Evolutionary conservation across 2,888 invertebrate genomes (phyloP), one percentile per base, ranked within the genome.

Genomic region (Lepetodrilus schrolli): DNA sequence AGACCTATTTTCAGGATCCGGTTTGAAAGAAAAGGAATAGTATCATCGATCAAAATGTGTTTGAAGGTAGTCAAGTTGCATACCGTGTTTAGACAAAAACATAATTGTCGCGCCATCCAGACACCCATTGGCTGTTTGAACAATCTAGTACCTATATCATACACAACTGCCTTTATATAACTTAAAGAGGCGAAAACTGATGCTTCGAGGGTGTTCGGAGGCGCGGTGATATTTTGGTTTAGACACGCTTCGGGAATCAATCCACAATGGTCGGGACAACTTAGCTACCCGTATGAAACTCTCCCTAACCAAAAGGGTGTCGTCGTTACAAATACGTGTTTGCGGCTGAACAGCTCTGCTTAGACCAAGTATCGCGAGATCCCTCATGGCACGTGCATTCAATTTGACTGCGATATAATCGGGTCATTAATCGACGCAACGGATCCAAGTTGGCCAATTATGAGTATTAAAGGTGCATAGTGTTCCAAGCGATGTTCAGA

Each of bases 401-500:
- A 58, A 58, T 58, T 58, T 58, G 58, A 58, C 58, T 58, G 58
- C 58, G 58, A 58, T 58, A 58, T 58, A 58, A 58, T 58, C 58
- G 58, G 58, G 58, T 58, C 58, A 58, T 58, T 58, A 58, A 58
- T 58, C 58, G 58, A 58, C 58, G 58, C 58, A 58, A 58, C 58
- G 17, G 58, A 58, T 58, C 26, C 58, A 30, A 58, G 58, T 58
- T 58, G 58, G 34, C 58, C 58, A 58, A 58, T 58, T 58, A 58
- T 34, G 17, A 34, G 58, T 58, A 26, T 58, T 58, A 58, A 30
- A 34, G 58, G 58, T 58, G 58, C 34, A 58, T 58, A n/a, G 58
- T n/a, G 58, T 30, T 58, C 30, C 17, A 7, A 10, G 7, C 58
- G 17, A 7, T 34, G 26, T 58, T 58, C 58, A 58, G 34, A 58